Evolutionary conservation across 2,888 invertebrate genomes (phyloP), one percentile per base, ranked within the genome.

Genomic region (Standfussiana lucernea): DNA sequence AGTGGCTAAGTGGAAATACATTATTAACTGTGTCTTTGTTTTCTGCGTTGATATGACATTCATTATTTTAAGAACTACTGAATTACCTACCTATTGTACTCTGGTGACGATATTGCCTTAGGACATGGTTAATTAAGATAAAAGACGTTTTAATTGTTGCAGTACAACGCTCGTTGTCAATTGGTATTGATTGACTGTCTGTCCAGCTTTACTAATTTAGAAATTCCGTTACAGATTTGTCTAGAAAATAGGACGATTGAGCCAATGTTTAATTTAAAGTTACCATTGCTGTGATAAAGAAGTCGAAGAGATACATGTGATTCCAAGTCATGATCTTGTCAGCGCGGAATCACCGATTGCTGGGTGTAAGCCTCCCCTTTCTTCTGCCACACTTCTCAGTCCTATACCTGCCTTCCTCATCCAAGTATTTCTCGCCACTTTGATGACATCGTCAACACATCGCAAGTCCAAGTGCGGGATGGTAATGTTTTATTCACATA

Each of bases 21-120:
- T 80, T 72, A 53, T 47, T 42, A 75, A 80, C 75, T 53, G 62
- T 61, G 13, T 65, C 81, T 69, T 80, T 75, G 75, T 80, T 80
- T 72, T 45, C 18, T 35, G 24, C 10, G 47, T 47, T 70, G 11
- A 24, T 13, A 47, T 11, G 2, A 64, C 10, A 42, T 40, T 37
- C 0, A 61, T 50, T 24, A 18, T 47, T 45, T 59, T 59, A 8
- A 15, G 28, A 67, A 76, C 11, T 76, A 40, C n/a, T 50, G 18
- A 18, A 1, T 18, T 32, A 45, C 8, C 24, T 50, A 13, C 10
- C 13, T 40, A 40, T 77, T 77, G 32, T 28, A 21, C 18, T 47
- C 6, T 69, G 28, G 53, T 72, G 56, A 47, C 59, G 21, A 53
- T n/a, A 32, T 68, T 80, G 59, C 13, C 28, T 11, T 71, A 71